phyloP scores from a whole-genome alignment of 2,888 invertebrate genomes.

The Cantharis lateralis region DNA sequence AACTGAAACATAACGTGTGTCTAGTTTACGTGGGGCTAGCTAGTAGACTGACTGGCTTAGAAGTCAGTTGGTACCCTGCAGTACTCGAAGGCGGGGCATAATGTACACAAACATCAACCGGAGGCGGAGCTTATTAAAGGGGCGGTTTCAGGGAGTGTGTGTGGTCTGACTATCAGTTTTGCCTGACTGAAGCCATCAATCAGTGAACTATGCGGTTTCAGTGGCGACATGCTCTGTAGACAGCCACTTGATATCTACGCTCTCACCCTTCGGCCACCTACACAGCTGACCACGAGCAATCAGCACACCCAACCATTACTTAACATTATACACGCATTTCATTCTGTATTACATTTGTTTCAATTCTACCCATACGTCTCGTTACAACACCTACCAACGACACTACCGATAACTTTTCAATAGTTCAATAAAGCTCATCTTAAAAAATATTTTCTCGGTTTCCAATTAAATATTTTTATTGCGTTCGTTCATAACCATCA shows the following conservation, averaged over 20 bases:
- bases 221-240: slow-evolving; percentile 58
- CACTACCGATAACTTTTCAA: neutral
- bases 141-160: slow-evolving; percentile 45
- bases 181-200: slow-evolving; percentile 56
- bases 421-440: neutral
- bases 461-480: neutral
- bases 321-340: slow-evolving; percentile 46
- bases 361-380: slow-evolving; percentile 20
- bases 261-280: slow-evolving; percentile 43
- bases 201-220: slow-evolving; percentile 55
- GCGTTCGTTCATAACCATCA: neutral
- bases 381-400: slow-evolving; percentile 15
- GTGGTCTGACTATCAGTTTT: slow-evolving; percentile 55
- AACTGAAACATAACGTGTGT: slow-evolving; percentile 38
- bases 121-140: slow-evolving; percentile 36
- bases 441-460: neutral
- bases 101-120: slow-evolving; percentile 16
- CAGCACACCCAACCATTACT: slow-evolving; percentile 50
- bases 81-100: slow-evolving; percentile 31
- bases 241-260: slow-evolving; percentile 57
- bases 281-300: slow-evolving; percentile 49
- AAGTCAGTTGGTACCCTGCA: slow-evolving; percentile 34
- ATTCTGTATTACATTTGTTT: slow-evolving; percentile 38
- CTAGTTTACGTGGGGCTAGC: slow-evolving; percentile 42
- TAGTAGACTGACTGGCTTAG: slow-evolving; percentile 45